Percentiles rank a stretch among this genome's conserved stretches.
These are phyloP conservation scores for Diarsia rubi DNA, from an alignment of 2,888 invertebrate species.

Conservation along the genomic window DNA sequence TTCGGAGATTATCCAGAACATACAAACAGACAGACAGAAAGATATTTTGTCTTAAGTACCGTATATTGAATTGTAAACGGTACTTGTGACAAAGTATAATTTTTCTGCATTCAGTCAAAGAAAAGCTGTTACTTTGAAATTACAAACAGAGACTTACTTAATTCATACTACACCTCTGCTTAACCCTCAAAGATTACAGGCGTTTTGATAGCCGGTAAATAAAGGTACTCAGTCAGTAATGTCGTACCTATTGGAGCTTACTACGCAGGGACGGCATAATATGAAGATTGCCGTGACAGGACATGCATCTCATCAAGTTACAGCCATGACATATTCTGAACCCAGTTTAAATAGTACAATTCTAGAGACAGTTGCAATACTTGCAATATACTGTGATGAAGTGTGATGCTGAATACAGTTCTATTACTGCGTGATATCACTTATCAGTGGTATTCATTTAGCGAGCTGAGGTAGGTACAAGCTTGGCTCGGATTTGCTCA, in stretches of 20 bases:
- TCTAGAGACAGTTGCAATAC: neutral
- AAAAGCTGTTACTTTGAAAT: no score
- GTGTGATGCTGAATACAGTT: slow-evolving; percentile 15
- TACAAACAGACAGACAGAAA: no score
- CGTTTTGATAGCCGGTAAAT: neutral
- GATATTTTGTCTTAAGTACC: no score
- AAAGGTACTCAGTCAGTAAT: neutral
- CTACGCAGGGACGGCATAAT: neutral
- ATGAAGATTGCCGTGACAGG: neutral
- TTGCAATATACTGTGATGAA: neutral
- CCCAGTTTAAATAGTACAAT: neutral
- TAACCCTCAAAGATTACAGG: neutral
- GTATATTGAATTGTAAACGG: no score
- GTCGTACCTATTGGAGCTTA: no score
- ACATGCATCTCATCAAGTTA: neutral
- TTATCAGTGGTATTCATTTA: slow-evolving; percentile 69
- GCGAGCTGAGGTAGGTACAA: slow-evolving; percentile 70
- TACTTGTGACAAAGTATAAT: no score
- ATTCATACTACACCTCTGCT: neutral
- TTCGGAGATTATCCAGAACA: no score
- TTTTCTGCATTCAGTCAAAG: no score
- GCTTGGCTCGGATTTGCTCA: slow-evolving; percentile 82
- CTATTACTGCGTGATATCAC: slow-evolving; percentile 43
- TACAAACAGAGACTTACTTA: no score
- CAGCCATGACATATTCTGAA: neutral